Conservation (phyloP, 2,888 invertebrate genomes). For the Kryphioiulus occultus region DNA sequence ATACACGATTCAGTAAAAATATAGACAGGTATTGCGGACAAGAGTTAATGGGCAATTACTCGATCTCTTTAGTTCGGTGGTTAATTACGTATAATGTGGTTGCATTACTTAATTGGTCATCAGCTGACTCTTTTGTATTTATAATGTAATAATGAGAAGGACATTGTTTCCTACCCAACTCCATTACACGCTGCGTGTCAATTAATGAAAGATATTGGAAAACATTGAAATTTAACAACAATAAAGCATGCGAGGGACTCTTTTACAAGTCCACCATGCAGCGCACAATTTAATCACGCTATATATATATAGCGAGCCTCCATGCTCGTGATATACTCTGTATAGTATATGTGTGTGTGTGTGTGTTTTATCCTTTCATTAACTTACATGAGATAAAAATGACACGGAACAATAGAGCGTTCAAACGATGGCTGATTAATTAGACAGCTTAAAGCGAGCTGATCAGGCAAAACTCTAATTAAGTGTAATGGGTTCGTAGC, state of each 20-base stretch:
- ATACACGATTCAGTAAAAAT: too few species aligned
- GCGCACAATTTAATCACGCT: neutral
- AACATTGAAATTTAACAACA: constrained; percentile 19
- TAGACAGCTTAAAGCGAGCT: constrained; percentile 35
- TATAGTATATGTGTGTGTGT: neutral
- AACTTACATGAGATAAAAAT: neutral
- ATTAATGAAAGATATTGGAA: constrained; percentile 20
- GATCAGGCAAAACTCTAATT: constrained; percentile 22
- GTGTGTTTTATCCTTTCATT: constrained; percentile 25
- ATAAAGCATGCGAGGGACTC: neutral
- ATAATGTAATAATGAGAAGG: constrained; percentile 3
- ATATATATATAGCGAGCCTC: neutral
- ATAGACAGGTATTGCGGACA: neutral
- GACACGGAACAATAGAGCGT: neutral
- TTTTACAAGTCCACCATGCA: neutral
- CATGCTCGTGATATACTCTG: neutral
- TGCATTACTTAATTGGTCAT: neutral
- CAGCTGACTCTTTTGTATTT: neutral
- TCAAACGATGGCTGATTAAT: neutral
- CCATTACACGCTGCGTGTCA: constrained; percentile 21
- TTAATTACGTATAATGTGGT: neutral
- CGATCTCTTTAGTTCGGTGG: neutral
- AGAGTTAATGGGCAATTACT: neutral
- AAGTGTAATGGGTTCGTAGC: constrained; percentile 35
- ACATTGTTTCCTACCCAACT: constrained; percentile 6